A percentile compares a stretch with the other conserved stretches of the same genome.
Evolutionary conservation across 2,113 vertebrate genomes (phyloP).

Genomic region (Saimiri boliviensis): DNA sequence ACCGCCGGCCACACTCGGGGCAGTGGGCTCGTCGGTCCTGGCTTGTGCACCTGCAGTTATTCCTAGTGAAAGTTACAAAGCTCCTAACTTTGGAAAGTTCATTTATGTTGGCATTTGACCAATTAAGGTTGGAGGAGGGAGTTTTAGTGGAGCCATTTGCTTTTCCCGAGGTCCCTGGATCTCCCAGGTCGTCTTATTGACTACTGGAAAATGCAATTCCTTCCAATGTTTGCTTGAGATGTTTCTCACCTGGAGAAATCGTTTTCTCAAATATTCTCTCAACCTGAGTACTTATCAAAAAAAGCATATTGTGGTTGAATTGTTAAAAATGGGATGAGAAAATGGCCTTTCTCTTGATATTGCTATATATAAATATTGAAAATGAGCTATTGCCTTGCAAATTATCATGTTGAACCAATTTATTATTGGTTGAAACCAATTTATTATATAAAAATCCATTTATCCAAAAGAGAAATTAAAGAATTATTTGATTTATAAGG

Average conservation of each 20-base stretch:
- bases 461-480: conserved; percentile 39
- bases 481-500: conserved; percentile 41
- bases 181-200: background rate
- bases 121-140: conserved; percentile 40
- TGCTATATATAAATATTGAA: conserved; percentile 40
- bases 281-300: background rate
- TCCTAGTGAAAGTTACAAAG: conserved; percentile 49
- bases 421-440: background rate
- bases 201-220: background rate
- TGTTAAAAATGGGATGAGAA: conserved; percentile 33
- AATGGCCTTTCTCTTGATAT: background rate
- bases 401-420: background rate
- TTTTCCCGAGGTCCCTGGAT: background rate
- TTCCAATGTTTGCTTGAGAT: background rate
- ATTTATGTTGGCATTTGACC: conserved; percentile 63
- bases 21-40: background rate
- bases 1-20: background rate
- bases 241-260: conserved; percentile 26
- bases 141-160: conserved; percentile 38
- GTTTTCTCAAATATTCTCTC: conserved; percentile 30
- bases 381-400: conserved; percentile 4
- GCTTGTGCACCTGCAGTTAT: background rate
- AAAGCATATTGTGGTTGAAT: background rate
- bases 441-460: conserved; percentile 46
- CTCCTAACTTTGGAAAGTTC: conserved; percentile 74